Conservation (phyloP, 2,888 invertebrate genomes). For the Cristatella mucedo region DNA sequence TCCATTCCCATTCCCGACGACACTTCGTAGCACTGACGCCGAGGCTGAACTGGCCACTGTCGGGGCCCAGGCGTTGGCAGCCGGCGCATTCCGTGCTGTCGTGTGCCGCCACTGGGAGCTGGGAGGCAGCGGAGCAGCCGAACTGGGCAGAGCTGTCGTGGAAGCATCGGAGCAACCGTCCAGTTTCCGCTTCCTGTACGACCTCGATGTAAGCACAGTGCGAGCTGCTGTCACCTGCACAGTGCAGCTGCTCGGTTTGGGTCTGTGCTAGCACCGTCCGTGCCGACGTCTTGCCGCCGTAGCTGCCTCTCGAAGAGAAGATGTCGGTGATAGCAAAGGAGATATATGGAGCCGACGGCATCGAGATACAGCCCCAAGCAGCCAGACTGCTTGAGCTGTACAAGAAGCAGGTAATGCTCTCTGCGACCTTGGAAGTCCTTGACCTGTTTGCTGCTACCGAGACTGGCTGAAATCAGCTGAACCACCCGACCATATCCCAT, state of each 20-base stretch:
- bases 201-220: conserved; percentile 32
- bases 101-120: conserved; percentile 70
- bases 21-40: conserved; percentile 57
- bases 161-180: conserved; percentile 52
- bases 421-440: too few relatives aligned
- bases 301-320: conserved; percentile 63
- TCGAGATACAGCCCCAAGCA: conserved; percentile 60
- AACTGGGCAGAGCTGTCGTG: conserved; percentile 71
- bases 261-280: background rate
- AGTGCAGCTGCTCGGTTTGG: background rate
- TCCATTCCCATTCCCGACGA: too few relatives aligned
- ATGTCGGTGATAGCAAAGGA: conserved; percentile 69
- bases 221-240: background rate
- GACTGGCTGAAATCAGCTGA: too few relatives aligned
- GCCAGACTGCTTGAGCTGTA: conserved; percentile 53
- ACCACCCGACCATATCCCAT: too few relatives aligned
- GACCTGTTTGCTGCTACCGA: too few relatives aligned
- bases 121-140: conserved; percentile 72
- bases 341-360: conserved; percentile 86
- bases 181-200: conserved; percentile 42
- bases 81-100: conserved; percentile 74
- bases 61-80: conserved; percentile 51
- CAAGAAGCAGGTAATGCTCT: conserved; percentile 51
- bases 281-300: conserved; percentile 48
- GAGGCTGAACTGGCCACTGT: conserved; percentile 64